Conservation (phyloP, 2,888 invertebrate species). For the Cosmia pyralina region DNA sequence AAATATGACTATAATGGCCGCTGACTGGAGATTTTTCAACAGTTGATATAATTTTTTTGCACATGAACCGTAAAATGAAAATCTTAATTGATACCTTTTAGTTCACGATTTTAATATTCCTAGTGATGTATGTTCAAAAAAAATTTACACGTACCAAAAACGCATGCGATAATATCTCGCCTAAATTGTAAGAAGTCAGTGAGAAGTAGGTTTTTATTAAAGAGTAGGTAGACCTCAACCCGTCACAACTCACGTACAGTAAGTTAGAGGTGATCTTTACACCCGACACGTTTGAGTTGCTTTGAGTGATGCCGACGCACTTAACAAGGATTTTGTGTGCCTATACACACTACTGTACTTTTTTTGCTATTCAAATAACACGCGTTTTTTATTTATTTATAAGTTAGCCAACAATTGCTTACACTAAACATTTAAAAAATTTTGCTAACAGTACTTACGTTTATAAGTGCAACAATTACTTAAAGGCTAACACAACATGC, state of each 20-base stretch:
- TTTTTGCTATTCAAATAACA: neutral
- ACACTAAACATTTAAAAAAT: too few species aligned
- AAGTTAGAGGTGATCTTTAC: conserved; percentile 37
- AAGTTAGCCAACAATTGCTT: too few species aligned
- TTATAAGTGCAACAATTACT: too few species aligned
- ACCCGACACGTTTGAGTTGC: conserved; percentile 39
- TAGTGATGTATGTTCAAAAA: neutral
- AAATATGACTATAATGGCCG: too few species aligned
- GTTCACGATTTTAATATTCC: too few species aligned
- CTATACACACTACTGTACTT: neutral
- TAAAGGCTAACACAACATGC: too few species aligned
- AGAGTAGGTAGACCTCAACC: neutral
- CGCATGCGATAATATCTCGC: neutral
- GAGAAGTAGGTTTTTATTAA: conserved; percentile 11
- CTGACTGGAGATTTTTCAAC: too few species aligned
- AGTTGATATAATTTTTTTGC: too few species aligned
- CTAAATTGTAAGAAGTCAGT: neutral
- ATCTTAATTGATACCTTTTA: too few species aligned
- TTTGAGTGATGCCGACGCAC: conserved; percentile 45
- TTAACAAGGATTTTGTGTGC: conserved; percentile 23
- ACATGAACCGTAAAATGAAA: too few species aligned
- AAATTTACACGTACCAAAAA: neutral
- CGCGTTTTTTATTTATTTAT: too few species aligned
- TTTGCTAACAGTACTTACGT: too few species aligned
- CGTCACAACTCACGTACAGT: conserved; percentile 40